Conservation (phyloP, 2,888 invertebrate genomes). For the Drosophila basisetae region DNA sequence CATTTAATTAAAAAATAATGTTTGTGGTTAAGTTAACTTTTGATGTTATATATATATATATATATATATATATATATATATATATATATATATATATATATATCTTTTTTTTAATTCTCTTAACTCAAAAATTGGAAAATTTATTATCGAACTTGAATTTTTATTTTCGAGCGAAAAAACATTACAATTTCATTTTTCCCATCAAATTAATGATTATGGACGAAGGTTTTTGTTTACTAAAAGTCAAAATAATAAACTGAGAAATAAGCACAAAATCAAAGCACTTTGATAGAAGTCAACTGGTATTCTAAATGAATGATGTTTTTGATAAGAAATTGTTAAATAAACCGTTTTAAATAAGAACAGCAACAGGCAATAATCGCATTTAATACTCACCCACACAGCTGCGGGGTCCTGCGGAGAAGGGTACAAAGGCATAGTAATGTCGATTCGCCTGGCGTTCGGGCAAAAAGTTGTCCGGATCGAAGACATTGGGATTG, state of each 20-base stretch:
- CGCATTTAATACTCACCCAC: conserved; percentile 87
- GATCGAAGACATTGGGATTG: conserved; percentile 91
- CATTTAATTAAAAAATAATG: neutral
- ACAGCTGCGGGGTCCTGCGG: conserved; percentile 93
- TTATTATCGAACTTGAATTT: too few species aligned
- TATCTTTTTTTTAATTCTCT: too few species aligned
- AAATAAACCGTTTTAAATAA: neutral
- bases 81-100: too few species aligned
- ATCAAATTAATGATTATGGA: neutral
- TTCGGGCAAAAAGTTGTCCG: conserved; percentile 94
- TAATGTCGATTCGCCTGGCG: conserved; percentile 91
- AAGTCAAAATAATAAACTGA: neutral
- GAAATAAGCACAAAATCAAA: neutral
- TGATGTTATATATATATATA: neutral
- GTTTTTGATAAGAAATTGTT: neutral
- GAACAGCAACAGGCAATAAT: neutral
- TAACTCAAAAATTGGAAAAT: too few species aligned
- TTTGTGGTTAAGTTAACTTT: too few species aligned
- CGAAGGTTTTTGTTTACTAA: neutral
- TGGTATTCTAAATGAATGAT: neutral
- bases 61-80: too few species aligned
- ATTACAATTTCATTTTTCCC: neutral
- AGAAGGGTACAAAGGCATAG: conserved; percentile 93
- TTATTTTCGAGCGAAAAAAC: neutral
- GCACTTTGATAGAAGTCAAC: neutral